Base-by-base conservation (phyloP, 2,888 invertebrate species). In the Meteorus colon region DNA sequence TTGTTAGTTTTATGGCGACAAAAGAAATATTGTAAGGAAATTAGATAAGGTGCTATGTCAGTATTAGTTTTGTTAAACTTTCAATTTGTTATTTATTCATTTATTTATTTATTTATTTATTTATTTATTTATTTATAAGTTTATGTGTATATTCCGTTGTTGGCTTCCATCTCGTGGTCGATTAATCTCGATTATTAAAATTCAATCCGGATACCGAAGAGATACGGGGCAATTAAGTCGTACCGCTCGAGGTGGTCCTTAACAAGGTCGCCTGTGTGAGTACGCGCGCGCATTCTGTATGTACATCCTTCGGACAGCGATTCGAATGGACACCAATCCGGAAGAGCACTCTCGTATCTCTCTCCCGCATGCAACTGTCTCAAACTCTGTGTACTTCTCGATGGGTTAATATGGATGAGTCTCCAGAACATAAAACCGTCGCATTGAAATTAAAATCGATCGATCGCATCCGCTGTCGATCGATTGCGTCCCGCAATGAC, bases 131-230 rank as follows among this genome's bases (percentile, higher is more conserved):
- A 51, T 48, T 27, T 59, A 8, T 55, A 55, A 6, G n/a, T 29
- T 2, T 70, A 31, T 19, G 31, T 69, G 27, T 27, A 27, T 51
- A 29, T 16, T 31, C 27, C 12, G 4, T 8, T 48, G 14, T 70
- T 70, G 6, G 12, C n/a, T 59, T 55, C 24, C 27, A 19, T 10
- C n/a, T 72, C 48, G 41, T 63, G 62, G 29, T 63, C 60, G 62
- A 63, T 72, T 72, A 72, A 72, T 72, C 72, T 63, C 63, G 62
- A 72, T 63, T 72, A 72, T 72, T 72, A 72, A 72, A 72, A 63
- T 72, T 72, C 72, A 45, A 72, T 72, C 62, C 63, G 48, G 70
- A 70, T 70, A 27, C 29, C 29, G 45, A 63, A 72, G 72, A 63
- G 72, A 72, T 72, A 72, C 62, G 63, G 45, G 72, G 72, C 72